Base-by-base conservation (phyloP, 2,888 invertebrate species). In the Pollenia labialis region DNA sequence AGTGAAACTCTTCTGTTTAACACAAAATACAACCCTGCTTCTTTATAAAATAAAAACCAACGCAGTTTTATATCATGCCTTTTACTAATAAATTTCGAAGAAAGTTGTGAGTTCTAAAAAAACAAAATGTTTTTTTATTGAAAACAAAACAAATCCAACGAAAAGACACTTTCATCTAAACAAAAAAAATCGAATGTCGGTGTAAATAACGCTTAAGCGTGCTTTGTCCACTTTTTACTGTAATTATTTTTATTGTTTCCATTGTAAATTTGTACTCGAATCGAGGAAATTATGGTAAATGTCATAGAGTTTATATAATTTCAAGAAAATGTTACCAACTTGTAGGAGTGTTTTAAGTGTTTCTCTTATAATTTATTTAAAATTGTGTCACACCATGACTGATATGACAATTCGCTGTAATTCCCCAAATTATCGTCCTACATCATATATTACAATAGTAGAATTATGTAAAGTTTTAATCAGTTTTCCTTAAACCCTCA, bases 181-280 rank as follows among this genome's bases (percentile, higher is more conserved):
- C 9, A 12, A 58, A 52, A 11, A 75, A 58, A 58, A 66, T 66
- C 42, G 60, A 58, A 76, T 50, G 4, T 52, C 85, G 56, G 72
- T 82, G 77, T 79, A 81, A 62, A 81, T 50, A 77, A 81, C 60
- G 74, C 76, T 81, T 60, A 72, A 64, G 71, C 54, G 85, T 62
- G 74, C 81, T 81, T 81, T 46, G 40, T 58, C 46, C 71, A 11
- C 46, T 44, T 23, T 52, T 75, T 0, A 64, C 14, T 58, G 14
- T 40, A 58, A 64, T 23, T 23, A 72, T 23, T 40, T 74, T 84
- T 81, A 16, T 72, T 50, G 4, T 74, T 54, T 79, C 44, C 42
- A 48, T 12, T 85, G 66, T 77, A 72, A 40, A 76, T 81, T 77
- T 60, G 4, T 64, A 16, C 40, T 23, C 4, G 18, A n/a, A 68